A percentile compares a stretch with the other conserved stretches of the same genome.
Evolutionary conservation across 64 coral and sea anemone species (phyloP).

Genomic region (Exaiptasia diaphana): DNA sequence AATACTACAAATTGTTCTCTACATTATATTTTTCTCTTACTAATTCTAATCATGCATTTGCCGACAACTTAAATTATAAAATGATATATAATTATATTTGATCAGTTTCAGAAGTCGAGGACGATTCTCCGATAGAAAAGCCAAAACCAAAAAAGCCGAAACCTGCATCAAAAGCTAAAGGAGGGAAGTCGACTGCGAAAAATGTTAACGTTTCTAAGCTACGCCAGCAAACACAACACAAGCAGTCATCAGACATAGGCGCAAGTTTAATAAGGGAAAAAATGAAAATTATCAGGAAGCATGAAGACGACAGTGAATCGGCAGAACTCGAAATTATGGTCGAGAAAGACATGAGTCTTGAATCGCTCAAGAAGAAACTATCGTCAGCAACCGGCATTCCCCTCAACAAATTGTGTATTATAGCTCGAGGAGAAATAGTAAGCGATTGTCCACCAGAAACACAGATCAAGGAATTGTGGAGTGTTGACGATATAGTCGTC

Average conservation of each 20-base stretch:
- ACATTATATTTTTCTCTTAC: too few relatives aligned
- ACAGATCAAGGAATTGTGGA: not conserved
- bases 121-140: too few relatives aligned
- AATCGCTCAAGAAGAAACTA: not conserved
- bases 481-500: conserved; percentile 6
- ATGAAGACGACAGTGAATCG: not conserved
- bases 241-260: not conserved
- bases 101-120: too few relatives aligned
- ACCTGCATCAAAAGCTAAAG: not conserved
- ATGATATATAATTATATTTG: too few relatives aligned
- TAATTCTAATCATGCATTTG: too few relatives aligned
- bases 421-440: not conserved
- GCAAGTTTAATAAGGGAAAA: not conserved
- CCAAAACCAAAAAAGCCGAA: not conserved
- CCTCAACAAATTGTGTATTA: not conserved
- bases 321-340: not conserved
- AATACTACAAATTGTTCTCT: too few relatives aligned
- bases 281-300: not conserved
- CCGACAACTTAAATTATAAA: too few relatives aligned
- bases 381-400: conserved; percentile 19
- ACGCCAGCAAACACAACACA: not conserved
- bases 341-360: conserved; percentile 1
- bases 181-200: not conserved
- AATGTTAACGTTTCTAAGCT: not conserved
- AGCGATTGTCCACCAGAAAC: not conserved